These are phyloP conservation scores for Callospermophilus lateralis DNA, from an alignment of 2,113 vertebrate genomes.

Conservation along the genomic window DNA sequence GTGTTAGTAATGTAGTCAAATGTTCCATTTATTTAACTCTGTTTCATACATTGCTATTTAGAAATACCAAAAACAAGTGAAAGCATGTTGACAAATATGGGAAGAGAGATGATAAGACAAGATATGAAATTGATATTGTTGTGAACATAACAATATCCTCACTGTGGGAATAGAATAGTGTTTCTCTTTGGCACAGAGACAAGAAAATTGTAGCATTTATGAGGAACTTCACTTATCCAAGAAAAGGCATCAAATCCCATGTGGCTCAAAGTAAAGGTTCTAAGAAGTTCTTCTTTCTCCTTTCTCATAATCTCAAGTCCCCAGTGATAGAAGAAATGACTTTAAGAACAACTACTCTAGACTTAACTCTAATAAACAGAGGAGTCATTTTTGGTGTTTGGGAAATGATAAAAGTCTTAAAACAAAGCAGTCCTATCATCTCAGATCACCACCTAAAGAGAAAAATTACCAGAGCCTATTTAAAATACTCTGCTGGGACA, in stretches of 20 bases:
- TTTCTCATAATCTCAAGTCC: background rate
- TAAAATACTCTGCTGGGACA: background rate
- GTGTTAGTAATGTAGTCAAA: background rate
- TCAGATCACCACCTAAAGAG: background rate
- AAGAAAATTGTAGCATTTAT: background rate
- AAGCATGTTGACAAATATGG: background rate
- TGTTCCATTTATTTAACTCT: background rate
- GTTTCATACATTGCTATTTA: background rate
- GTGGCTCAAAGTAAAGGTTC: conserved; percentile 2
- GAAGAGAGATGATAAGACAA: background rate
- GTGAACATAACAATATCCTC: background rate
- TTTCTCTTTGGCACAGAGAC: background rate
- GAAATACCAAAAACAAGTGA: background rate
- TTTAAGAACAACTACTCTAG: background rate
- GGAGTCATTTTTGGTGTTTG: background rate
- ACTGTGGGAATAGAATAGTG: background rate
- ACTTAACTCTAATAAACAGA: background rate
- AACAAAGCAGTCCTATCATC: background rate
- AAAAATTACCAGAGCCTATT: background rate
- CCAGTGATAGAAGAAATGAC: background rate
- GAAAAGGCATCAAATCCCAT: background rate
- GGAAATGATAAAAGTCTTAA: background rate
- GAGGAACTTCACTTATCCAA: background rate
- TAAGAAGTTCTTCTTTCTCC: background rate
- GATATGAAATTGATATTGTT: background rate